These are phyloP conservation scores for Ophion obscuratus DNA, from an alignment of 2,888 invertebrate genomes.

Conservation along the genomic window DNA sequence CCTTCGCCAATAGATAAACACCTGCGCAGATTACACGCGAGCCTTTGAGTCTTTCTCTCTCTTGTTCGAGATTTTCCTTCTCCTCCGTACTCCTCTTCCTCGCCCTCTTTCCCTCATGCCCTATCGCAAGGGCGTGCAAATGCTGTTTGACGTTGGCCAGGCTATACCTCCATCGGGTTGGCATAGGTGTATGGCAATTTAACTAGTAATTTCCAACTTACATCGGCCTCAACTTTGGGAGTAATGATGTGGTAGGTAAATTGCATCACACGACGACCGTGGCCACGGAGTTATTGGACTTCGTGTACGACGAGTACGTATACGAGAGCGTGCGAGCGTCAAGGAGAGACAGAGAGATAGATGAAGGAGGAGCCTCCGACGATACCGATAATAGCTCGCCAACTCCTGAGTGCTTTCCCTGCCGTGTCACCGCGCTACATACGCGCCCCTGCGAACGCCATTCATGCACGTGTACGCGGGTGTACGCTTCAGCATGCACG, in stretches of 20 bases:
- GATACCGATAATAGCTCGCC: constrained; percentile 52
- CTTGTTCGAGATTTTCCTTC: not conserved
- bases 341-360: not conserved
- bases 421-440: constrained; percentile 31
- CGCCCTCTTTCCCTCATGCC: not conserved
- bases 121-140: constrained; percentile 8
- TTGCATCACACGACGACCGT: constrained; percentile 79
- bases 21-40: constrained; percentile 80
- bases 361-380: constrained; percentile 20
- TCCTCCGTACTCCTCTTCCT: not conserved
- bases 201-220: constrained; percentile 84
- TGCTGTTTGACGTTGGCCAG: constrained; percentile 37
- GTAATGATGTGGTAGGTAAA: constrained; percentile 83
- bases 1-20: constrained; percentile 80
- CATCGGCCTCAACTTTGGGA: constrained; percentile 80
- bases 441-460: not conserved
- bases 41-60: constrained; percentile 68
- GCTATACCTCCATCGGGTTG: constrained; percentile 43
- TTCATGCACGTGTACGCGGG: too few species aligned
- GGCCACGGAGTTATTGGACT: constrained; percentile 80
- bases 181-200: constrained; percentile 81
- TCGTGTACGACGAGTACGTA: constrained; percentile 73
- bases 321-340: constrained; percentile 25
- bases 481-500: not conserved
- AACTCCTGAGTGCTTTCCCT: constrained; percentile 54